These are phyloP conservation scores for Linhomoeus sp. DNA, from an alignment of 2,888 invertebrate genomes.

Conservation along the genomic window DNA sequence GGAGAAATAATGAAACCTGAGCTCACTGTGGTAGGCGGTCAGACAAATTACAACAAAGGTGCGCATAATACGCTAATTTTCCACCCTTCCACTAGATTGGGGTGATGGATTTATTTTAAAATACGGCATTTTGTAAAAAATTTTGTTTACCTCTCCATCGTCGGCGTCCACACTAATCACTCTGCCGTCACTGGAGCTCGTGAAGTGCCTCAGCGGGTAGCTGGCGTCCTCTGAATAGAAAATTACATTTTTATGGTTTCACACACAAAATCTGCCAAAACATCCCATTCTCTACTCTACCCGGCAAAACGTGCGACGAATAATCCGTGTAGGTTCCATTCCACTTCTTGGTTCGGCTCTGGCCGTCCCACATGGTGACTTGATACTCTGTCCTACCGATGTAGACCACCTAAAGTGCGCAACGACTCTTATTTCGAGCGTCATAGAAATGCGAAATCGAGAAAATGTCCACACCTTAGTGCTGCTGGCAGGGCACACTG, in stretches of 20 bases:
- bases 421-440: no score
- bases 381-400: conserved; percentile 50
- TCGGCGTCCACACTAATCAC: conserved; percentile 10
- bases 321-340: conserved; percentile 94
- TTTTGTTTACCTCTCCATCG: no score
- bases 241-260: not conserved
- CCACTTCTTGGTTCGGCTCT: conserved; percentile 51
- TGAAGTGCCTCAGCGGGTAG: conserved; percentile 19
- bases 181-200: conserved; percentile 29
- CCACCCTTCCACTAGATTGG: no score
- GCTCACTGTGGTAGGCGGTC: no score
- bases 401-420: no score
- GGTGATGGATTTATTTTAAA: no score
- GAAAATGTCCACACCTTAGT: no score
- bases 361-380: conserved; percentile 74
- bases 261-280: not conserved
- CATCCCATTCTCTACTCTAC: conserved; percentile 24
- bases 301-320: conserved; percentile 44
- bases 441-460: no score
- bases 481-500: conserved; percentile 30
- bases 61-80: no score
- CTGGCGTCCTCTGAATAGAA: conserved; percentile 14
- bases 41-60: no score
- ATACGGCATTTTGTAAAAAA: no score
- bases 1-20: no score